Conservation (phyloP, 2,113 vertebrate genomes). For the Hydropotes inermis region DNA sequence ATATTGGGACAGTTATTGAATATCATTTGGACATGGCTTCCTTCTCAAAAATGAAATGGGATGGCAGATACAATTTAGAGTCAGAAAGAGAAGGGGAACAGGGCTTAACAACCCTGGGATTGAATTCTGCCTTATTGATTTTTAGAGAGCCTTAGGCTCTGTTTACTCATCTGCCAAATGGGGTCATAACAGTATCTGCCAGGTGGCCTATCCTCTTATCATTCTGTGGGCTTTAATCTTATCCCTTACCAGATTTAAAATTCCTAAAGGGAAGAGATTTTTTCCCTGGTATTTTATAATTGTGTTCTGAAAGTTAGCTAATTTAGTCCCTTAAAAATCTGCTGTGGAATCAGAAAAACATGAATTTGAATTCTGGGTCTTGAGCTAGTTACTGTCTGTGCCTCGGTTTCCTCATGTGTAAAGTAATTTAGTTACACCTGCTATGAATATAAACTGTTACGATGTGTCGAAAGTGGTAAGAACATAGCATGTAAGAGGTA, state of each 20-base stretch:
- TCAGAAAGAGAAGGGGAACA: background rate
- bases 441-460: background rate
- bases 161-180: constrained; percentile 3
- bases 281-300: background rate
- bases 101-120: background rate
- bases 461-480: background rate
- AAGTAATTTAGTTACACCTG: background rate
- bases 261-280: background rate
- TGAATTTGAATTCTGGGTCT: background rate
- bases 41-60: constrained; percentile 30
- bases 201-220: background rate
- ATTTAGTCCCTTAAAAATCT: background rate
- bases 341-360: background rate
- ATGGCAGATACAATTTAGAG: background rate
- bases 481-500: background rate
- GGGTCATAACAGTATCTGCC: background rate
- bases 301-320: background rate
- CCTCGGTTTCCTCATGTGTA: background rate
- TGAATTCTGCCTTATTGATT: background rate
- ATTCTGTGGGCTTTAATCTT: background rate
- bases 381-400: background rate
- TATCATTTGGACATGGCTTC: constrained; percentile 24
- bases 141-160: background rate
- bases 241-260: background rate
- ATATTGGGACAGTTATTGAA: constrained; percentile 48